Evolutionary conservation across 2,797 vertebrate genomes (phyloP), one percentile per base, ranked within the genome.

Genomic region (Carapus acus): DNA sequence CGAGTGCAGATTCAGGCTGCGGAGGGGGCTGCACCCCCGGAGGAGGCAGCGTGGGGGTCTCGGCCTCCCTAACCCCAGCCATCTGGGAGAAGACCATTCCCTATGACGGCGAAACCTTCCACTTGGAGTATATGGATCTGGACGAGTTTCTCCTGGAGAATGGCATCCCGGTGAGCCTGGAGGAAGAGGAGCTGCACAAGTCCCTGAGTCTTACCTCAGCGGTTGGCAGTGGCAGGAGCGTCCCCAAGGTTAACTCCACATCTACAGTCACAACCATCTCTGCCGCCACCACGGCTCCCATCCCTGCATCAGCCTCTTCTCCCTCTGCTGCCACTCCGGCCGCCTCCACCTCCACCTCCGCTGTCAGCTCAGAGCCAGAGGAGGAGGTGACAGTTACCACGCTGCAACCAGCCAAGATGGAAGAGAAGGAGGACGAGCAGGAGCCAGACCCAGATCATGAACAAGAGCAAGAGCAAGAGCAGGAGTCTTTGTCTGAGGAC

Each of bases 1-100:
- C 65, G 53, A 80, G 58, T 12, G 46, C 64, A 53, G 79, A 54
- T 12, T 44, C 38, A n/a, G 81, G 69, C 11, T 82, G 71, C 0
- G 62, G 76, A 54, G 80, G 75, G 42, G 58, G 64, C 2, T 57
- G 54, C 17, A 20, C 41, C 0, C 36, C 66, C 0, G 69, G 59
- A 0, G 71, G 72, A 0, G 72, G 73, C 0, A 71, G 67, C 67
- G 73, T 90, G 76, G 87, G 91, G 75, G 92, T 93, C 13, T 96
- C 95, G 0, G 95, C 96, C 79, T 96, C 94, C 62, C 87, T 98
- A 66, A 97, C 94, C 76, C 95, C 96, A 0, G 90, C 94, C 27
- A 96, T 98, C 43, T 98, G 94, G 96, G 94, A 98, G 79, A 97
- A 97, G 85, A 98, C 96, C 71, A 98, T 98, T 77, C 95, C 95